Evolutionary conservation across 1,140 invertebrate species (phyloP), one percentile per base, ranked within the genome.

Genomic region (Myzus persicae): DNA sequence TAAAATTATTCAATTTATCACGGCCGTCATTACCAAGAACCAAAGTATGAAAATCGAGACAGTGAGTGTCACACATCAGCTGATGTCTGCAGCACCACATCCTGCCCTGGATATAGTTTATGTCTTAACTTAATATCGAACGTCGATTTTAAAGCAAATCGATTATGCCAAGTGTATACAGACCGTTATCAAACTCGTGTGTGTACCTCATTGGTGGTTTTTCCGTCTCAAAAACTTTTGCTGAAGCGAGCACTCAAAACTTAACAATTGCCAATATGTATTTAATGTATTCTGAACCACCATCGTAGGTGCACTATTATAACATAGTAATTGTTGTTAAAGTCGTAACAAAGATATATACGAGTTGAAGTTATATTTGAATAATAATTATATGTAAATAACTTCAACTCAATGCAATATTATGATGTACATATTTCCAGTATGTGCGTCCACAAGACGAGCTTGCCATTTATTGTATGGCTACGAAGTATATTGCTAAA

Each of bases 331-430:
- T 76, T n/a, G n/a, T 76, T n/a, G 1, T 76, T 18, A 18, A n/a
- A 76, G n/a, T n/a, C 36, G 14, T 76, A 76, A 76, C 31, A n/a
- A 76, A 5, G 59, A 76, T 76, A n/a, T 59, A 31, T 67, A 76
- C 59, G 1, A 76, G 59, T 76, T 36, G 14, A 76, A 76, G n/a
- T n/a, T 76, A 76, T n/a, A 76, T 76, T n/a, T 76, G 31, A n/a
- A n/a, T n/a, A 76, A n/a, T 76, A 76, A 76, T 76, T 76, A n/a
- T 76, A 76, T 76, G 31, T 76, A 20, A 76, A 76, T 76, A 76
- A 14, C n/a, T 76, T 76, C 14, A n/a, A 76, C 14, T 76, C 59
- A n/a, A 51, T 48, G 18, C 2, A 20, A 48, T 48, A 48, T 48
- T 31, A 76, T 18, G 20, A 18, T 76, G n/a, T 76, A 76, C 36